Conservation (phyloP, 1,140 invertebrate genomes). For the Euura saliciscinereae region DNA sequence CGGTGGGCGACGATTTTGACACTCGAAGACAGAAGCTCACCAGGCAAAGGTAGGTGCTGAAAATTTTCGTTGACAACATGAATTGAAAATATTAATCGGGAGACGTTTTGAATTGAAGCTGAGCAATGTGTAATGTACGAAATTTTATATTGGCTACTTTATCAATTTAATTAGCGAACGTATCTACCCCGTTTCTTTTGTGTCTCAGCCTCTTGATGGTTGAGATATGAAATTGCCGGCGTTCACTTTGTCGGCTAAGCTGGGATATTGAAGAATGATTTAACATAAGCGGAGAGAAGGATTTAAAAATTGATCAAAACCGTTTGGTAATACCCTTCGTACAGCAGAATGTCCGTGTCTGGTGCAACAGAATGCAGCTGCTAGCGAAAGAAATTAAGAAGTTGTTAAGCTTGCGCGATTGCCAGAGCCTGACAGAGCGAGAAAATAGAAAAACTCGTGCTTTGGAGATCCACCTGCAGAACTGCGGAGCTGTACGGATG, state of each 20-base stretch:
- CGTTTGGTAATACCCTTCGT: neutral
- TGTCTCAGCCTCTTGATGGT: neutral
- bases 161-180: neutral
- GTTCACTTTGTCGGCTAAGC: constrained; percentile 1
- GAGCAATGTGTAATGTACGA: too few species aligned
- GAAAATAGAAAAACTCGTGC: too few species aligned
- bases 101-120: too few species aligned
- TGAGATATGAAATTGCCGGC: neutral
- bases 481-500: neutral
- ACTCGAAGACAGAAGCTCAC: neutral
- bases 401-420: neutral
- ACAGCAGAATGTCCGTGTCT: neutral
- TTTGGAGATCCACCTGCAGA: too few species aligned
- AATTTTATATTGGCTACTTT: too few species aligned
- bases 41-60: neutral
- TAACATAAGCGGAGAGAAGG: neutral
- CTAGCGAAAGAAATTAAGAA: neutral
- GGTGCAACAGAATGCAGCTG: neutral
- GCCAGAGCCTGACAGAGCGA: too few species aligned
- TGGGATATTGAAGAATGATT: neutral
- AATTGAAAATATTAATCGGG: too few species aligned
- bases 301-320: constrained; percentile 1
- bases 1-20: neutral
- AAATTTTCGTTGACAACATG: too few species aligned
- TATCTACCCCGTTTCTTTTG: neutral